Base-by-base conservation (phyloP, 2,113 vertebrate genomes). In the Leucopternis melanops region DNA sequence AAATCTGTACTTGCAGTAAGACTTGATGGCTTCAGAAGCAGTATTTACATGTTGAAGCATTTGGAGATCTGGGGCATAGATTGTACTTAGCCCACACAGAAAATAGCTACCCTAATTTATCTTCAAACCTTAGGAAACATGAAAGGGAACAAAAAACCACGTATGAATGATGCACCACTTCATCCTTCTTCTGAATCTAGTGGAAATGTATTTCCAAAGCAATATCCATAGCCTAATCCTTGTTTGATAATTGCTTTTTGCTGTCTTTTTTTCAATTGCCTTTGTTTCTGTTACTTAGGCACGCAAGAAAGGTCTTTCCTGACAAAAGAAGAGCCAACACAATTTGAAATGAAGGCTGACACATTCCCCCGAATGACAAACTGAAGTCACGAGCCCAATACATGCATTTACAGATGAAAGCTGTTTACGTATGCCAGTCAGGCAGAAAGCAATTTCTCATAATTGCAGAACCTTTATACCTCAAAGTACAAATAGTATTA, bases 91-190 rank as follows among this genome's bases (percentile, higher is more conserved):
- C 74, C 93, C 52, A 70, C 66, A 85, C 62, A 93, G 66, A 96
- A 89, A 91, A 96, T 88, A 91, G 78, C 77, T 88, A 89, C 59
- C 88, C 88, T 91, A 90, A 85, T 95, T 96, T 97, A 89, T 91
- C 72, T 85, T 74, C 88, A 90, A 91, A 49, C 67, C 85, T 81
- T 49, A 90, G 75, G 78, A 96, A 95, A 95, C 71, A 86, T 66
- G 61, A 92, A 96, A 93, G 81, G 40, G 1, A 13, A 8, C 5
- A 17, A 29, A 82, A 80, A 22, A 12, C 17, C 17, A 31, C 55
- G n/a, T 59, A 89, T 79, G 89, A 95, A 91, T 94, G 84, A 96
- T 8, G 12, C 95, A 96, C 18, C 15, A 55, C 83, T 93, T 94
- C 74, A 86, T 96, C 66, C 62, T 95, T 85, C 86, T 67, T 65